Evolutionary conservation across 2,797 vertebrate species (phyloP).

Genomic region (Champsocephalus gunnari): DNA sequence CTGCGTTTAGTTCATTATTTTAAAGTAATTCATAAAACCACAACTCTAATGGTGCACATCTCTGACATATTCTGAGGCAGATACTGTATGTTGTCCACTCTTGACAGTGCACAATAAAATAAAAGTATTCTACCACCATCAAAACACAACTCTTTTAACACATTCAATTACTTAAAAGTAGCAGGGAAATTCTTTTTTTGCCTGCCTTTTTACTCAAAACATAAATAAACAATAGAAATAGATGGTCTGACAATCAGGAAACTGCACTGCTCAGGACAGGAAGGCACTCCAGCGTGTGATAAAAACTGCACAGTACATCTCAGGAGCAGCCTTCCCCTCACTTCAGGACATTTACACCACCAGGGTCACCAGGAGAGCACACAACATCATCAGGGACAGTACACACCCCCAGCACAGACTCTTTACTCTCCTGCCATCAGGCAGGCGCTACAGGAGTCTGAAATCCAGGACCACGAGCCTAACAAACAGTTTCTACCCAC

Average conservation of each 20-base stretch:
- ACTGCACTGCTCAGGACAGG: too few relatives aligned
- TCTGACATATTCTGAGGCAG: constrained; percentile 3
- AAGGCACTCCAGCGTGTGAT: too few relatives aligned
- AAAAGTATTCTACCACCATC: not conserved
- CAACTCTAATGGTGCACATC: not conserved
- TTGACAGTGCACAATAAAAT: not conserved
- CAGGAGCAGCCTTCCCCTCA: too few relatives aligned
- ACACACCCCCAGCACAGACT: too few relatives aligned
- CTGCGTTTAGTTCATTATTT: constrained; percentile 56
- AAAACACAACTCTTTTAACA: not conserved
- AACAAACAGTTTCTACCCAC: too few relatives aligned
- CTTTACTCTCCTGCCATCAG: too few relatives aligned
- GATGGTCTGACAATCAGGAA: not conserved
- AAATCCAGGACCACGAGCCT: too few relatives aligned
- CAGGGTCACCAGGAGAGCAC: too few relatives aligned
- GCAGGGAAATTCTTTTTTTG: not conserved
- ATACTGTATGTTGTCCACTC: not conserved
- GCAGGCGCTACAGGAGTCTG: too few relatives aligned
- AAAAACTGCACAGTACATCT: too few relatives aligned
- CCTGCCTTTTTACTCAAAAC: not conserved
- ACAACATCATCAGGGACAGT: too few relatives aligned
- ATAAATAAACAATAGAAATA: not conserved
- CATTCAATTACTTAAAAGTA: not conserved
- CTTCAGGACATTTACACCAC: too few relatives aligned
- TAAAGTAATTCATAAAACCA: constrained; percentile 61